Evolutionary conservation across 2,888 invertebrate genomes (phyloP).

Genomic region (Drosophila cognata): DNA sequence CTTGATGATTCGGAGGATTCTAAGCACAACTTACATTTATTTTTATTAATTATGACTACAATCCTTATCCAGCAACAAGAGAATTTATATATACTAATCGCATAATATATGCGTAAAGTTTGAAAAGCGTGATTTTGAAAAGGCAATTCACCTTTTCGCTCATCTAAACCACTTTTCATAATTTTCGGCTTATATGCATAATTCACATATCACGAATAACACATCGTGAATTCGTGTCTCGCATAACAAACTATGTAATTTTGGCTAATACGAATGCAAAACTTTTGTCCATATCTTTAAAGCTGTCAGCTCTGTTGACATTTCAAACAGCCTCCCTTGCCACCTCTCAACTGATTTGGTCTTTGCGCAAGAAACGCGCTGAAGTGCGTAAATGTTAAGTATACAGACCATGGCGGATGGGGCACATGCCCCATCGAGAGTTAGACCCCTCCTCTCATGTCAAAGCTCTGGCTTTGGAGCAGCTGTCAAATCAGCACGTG

Average conservation of each 20-base stretch:
- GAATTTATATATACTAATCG: not conserved
- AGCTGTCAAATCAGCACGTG: conserved; percentile 71
- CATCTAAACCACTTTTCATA: conserved; percentile 39
- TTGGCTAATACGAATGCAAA: conserved; percentile 34
- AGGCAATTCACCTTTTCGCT: conserved; percentile 26
- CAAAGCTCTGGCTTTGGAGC: conserved; percentile 26
- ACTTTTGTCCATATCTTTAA: conserved; percentile 44
- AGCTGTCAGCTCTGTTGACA: conserved; percentile 50
- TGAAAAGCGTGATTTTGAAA: conserved; percentile 11
- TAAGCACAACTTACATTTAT: not conserved
- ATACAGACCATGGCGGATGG: conserved; percentile 37
- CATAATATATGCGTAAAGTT: conserved; percentile 7
- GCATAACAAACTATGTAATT: conserved; percentile 44
- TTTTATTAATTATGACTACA: not conserved
- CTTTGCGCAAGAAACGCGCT: conserved; percentile 60
- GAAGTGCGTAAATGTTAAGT: conserved; percentile 75
- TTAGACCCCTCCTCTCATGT: conserved; percentile 1
- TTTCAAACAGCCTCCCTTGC: conserved; percentile 39
- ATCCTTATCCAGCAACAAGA: not conserved
- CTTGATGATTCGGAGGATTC: not conserved
- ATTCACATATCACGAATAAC: conserved; percentile 60
- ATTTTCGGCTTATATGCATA: conserved; percentile 44
- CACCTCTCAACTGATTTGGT: conserved; percentile 2
- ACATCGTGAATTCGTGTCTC: conserved; percentile 57
- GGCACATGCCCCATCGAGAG: conserved; percentile 44